Conservation (phyloP, 2,888 invertebrate genomes). For the Agriopis marginaria region DNA sequence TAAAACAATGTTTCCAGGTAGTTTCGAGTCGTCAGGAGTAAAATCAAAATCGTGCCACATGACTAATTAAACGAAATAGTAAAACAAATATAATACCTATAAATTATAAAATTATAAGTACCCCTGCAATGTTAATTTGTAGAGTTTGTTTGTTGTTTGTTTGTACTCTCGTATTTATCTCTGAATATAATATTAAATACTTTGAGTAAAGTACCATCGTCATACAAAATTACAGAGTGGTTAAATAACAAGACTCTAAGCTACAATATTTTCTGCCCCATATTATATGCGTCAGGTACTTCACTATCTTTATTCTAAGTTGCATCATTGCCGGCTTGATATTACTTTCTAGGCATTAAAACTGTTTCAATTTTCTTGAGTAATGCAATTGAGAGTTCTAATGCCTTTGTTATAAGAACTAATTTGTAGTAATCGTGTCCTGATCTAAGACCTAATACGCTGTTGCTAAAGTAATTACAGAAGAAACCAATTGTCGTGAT, state of each 20-base stretch:
- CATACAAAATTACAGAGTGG: too few relatives aligned
- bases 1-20: too few relatives aligned
- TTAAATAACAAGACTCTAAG: too few relatives aligned
- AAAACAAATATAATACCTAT: neutral
- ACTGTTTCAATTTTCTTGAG: slow-evolving; percentile 2
- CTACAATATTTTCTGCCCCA: neutral
- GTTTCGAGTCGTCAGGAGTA: too few relatives aligned
- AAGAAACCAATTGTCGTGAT: neutral
- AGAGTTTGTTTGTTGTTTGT: too few relatives aligned
- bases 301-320: neutral
- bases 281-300: neutral
- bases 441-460: slow-evolving; percentile 5
- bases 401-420: neutral
- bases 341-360: slow-evolving; percentile 1
- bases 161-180: too few relatives aligned
- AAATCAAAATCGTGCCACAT: too few relatives aligned
- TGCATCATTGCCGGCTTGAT: slow-evolving; percentile 3
- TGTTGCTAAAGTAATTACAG: neutral
- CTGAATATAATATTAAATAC: too few relatives aligned
- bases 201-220: too few relatives aligned
- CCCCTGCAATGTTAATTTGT: neutral
- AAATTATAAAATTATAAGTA: neutral
- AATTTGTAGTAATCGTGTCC: neutral
- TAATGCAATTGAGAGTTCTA: neutral
- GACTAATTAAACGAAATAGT: neutral